These are phyloP conservation scores for Eupsilia transversa DNA, from an alignment of 2,888 invertebrate genomes.

Conservation along the genomic window DNA sequence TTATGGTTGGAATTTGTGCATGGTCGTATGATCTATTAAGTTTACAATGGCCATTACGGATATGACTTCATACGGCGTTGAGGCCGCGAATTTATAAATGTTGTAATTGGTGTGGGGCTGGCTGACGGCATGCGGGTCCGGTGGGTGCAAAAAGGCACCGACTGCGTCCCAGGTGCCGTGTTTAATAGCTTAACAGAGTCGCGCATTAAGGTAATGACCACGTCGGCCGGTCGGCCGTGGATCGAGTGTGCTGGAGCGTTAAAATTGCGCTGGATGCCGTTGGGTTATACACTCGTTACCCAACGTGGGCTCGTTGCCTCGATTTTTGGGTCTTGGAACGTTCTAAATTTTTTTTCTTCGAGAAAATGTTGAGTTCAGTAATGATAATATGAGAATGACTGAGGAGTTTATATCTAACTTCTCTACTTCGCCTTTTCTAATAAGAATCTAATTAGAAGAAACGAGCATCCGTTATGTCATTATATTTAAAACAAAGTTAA, in stretches of 20 bases:
- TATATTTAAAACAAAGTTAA: too few relatives aligned
- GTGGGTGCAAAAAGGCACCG: constrained; percentile 77
- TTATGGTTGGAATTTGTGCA: constrained; percentile 56
- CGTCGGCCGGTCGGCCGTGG: constrained; percentile 68
- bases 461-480: too few relatives aligned
- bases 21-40: constrained; percentile 63
- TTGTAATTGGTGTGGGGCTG: constrained; percentile 82
- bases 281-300: background rate
- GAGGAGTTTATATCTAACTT: too few relatives aligned
- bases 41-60: constrained; percentile 79
- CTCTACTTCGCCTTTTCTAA: too few relatives aligned
- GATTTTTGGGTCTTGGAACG: background rate
- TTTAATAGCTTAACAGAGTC: constrained; percentile 84
- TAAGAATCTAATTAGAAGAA: too few relatives aligned
- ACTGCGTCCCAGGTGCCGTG: constrained; percentile 80
- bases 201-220: constrained; percentile 84
- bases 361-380: too few relatives aligned
- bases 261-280: constrained; percentile 71
- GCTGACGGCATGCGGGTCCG: constrained; percentile 78
- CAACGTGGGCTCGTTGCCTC: too few relatives aligned
- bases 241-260: constrained; percentile 65
- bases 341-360: too few relatives aligned
- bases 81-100: constrained; percentile 82
- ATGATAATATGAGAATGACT: too few relatives aligned
- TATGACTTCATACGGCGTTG: constrained; percentile 81